These are phyloP conservation scores for Falco peregrinus DNA, from an alignment of 2,797 vertebrate genomes.

Conservation along the genomic window DNA sequence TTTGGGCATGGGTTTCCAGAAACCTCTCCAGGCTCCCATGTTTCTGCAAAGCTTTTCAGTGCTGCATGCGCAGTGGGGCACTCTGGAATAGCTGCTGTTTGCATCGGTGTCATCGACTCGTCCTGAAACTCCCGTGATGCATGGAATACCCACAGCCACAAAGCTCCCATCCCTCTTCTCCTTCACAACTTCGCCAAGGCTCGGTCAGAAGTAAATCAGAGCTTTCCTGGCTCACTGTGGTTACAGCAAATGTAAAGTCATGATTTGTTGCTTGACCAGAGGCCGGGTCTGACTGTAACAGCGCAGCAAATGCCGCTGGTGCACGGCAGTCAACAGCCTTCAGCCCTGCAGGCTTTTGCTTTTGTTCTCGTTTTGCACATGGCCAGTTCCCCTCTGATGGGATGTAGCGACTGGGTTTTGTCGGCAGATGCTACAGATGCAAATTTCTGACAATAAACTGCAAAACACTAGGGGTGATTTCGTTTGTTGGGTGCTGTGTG, in stretches of 20 bases:
- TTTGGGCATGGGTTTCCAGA: background rate
- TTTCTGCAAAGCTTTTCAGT: background rate
- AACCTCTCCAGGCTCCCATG: rapidly evolving
- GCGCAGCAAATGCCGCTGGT: background rate
- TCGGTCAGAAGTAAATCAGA: background rate
- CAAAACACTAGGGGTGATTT: background rate
- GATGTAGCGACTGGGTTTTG: background rate
- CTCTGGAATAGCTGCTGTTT: background rate
- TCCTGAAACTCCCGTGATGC: background rate
- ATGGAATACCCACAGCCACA: background rate
- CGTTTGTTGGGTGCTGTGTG: background rate
- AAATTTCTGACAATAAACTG: background rate
- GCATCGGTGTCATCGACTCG: rapidly evolving
- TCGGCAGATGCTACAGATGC: background rate
- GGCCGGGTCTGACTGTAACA: background rate
- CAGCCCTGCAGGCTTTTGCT: background rate
- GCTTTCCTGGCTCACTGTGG: background rate
- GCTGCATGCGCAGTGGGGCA: background rate
- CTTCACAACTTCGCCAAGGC: background rate
- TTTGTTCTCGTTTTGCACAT: background rate
- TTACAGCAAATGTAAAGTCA: background rate
- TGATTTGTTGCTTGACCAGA: background rate
- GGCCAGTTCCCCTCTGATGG: background rate
- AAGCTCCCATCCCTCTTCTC: background rate
- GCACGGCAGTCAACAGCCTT: background rate